phyloP scores from a whole-genome alignment of 2,888 invertebrate species.

The Carcina quercana region DNA sequence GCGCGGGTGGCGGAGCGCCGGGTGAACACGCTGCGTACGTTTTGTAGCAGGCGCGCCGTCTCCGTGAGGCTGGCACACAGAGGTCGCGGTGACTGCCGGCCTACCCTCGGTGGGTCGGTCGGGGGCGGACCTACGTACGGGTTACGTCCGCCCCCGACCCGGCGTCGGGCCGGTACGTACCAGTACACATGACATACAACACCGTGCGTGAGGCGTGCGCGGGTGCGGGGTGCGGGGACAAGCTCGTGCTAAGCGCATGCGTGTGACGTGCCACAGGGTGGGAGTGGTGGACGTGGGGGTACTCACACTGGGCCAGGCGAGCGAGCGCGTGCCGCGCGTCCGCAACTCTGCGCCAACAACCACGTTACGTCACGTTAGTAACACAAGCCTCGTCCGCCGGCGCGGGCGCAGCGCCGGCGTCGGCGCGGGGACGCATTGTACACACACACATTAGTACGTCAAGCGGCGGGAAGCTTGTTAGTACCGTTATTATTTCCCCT shows the following conservation, averaged over 20 bases:
- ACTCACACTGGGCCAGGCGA: constrained; percentile 93
- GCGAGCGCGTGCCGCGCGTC: constrained; percentile 93
- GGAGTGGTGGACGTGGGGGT: constrained; percentile 30
- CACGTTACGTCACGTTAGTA: constrained; percentile 17
- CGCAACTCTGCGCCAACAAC: constrained; percentile 43
- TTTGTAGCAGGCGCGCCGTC: constrained; percentile 96
- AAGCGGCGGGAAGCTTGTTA: too few species aligned
- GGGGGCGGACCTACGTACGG: constrained; percentile 2
- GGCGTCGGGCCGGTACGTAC: neutral
- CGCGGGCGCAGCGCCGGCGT: neutral
- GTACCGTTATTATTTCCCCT: too few species aligned
- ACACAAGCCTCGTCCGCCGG: constrained; percentile 1
- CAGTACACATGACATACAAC: constrained; percentile 15
- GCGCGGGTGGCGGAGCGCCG: constrained; percentile 85
- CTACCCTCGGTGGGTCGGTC: too few species aligned
- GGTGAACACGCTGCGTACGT: constrained; percentile 93
- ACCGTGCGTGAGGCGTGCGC: constrained; percentile 19
- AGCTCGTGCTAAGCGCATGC: constrained; percentile 14
- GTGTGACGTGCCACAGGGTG: constrained; percentile 19
- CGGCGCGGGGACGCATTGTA: neutral
- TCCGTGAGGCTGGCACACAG: constrained; percentile 90
- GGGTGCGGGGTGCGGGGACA: neutral
- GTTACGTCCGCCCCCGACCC: constrained; percentile 1
- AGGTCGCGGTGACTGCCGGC: constrained; percentile 33
- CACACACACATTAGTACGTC: neutral